These are phyloP conservation scores for Hydropotes inermis DNA, from an alignment of 2,113 vertebrate species.

Conservation along the genomic window DNA sequence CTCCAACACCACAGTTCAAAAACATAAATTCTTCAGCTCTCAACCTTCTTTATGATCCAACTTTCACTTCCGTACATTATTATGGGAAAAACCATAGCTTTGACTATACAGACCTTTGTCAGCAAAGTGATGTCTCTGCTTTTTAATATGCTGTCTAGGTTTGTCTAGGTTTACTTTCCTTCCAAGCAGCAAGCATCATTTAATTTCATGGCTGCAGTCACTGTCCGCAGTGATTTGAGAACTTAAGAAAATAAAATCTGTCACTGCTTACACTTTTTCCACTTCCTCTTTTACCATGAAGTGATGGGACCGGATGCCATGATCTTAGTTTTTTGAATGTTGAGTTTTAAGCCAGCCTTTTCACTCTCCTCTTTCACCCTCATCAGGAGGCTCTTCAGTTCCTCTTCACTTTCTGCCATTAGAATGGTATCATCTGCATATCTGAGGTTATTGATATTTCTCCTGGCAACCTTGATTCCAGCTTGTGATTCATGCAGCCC, in stretches of 20 bases:
- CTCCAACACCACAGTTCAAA: background rate
- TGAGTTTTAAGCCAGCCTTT: background rate
- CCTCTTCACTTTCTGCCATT: background rate
- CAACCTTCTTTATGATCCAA: background rate
- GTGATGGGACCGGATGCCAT: background rate
- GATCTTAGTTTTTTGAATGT: background rate
- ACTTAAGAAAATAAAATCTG: background rate
- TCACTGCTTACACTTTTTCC: background rate
- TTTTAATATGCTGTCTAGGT: background rate
- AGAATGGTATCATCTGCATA: background rate
- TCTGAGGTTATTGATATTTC: background rate
- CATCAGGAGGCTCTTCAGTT: background rate
- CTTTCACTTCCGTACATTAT: background rate
- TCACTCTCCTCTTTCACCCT: background rate
- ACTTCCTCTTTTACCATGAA: background rate
- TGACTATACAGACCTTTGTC: background rate
- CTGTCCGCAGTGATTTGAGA: background rate
- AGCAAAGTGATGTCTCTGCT: background rate
- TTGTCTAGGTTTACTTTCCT: background rate
- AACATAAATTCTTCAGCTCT: rapidly evolving
- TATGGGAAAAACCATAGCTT: background rate
- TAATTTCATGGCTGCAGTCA: background rate
- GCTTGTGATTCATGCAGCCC: background rate
- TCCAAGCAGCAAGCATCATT: background rate
- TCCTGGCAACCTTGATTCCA: background rate